A percentile compares a stretch with the other conserved stretches of the same genome.
phyloP scores from a whole-genome alignment of 2,888 invertebrate species.

The Leptinotarsa rubiginosa region DNA sequence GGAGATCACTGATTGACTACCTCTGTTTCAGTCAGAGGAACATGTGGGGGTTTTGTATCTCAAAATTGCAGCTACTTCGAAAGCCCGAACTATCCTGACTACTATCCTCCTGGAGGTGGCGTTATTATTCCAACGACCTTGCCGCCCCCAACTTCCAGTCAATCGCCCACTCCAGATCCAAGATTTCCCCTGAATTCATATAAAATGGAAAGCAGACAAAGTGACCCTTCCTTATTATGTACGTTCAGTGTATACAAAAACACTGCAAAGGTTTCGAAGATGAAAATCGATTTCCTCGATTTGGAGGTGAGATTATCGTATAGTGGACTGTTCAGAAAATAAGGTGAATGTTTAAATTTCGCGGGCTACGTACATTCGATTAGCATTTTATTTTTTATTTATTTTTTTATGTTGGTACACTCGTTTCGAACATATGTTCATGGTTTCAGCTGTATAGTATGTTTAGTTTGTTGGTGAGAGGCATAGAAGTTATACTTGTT shows the following conservation, averaged over 20 bases:
- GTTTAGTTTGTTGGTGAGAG: too few relatives aligned
- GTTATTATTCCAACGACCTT: slow-evolving; percentile 53
- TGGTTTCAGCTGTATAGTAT: too few relatives aligned
- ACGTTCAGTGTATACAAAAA: slow-evolving; percentile 73
- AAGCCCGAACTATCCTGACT: slow-evolving; percentile 76
- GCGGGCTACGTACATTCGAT: too few relatives aligned
- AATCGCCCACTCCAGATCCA: slow-evolving; percentile 57
- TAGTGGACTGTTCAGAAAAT: not conserved
- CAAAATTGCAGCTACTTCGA: slow-evolving; percentile 79
- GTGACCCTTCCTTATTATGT: slow-evolving; percentile 73
- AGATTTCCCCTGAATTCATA: slow-evolving; percentile 43
- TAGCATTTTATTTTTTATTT: too few relatives aligned
- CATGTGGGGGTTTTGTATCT: slow-evolving; percentile 75
- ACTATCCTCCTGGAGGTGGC: slow-evolving; percentile 58
- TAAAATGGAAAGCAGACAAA: slow-evolving; percentile 44
- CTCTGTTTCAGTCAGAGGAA: slow-evolving; percentile 71
- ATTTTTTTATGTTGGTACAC: too few relatives aligned
- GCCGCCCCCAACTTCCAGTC: slow-evolving; percentile 43
- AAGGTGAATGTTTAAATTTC: too few relatives aligned
- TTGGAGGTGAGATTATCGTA: slow-evolving; percentile 72
- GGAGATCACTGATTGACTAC: not conserved
- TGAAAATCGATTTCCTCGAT: slow-evolving; percentile 76
- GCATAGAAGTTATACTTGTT: too few relatives aligned
- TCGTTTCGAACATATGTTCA: too few relatives aligned
- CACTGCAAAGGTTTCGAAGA: slow-evolving; percentile 73